Conservation (phyloP, 2,113 vertebrate genomes). For the Ramphastos sulfuratus region DNA sequence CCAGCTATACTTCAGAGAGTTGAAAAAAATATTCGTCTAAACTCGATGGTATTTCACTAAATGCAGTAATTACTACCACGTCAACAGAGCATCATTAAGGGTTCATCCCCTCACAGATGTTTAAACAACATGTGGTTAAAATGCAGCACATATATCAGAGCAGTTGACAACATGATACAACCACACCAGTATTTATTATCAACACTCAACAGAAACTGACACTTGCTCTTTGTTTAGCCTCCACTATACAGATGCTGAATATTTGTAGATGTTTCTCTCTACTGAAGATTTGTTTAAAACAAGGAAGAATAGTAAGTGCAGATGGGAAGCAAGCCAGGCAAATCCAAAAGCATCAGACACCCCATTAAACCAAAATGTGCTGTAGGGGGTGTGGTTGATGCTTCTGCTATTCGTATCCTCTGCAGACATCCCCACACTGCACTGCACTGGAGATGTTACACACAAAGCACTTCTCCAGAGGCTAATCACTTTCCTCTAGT, state of each 20-base stretch:
- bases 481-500: not conserved
- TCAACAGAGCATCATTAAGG: constrained; percentile 30
- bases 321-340: constrained; percentile 1
- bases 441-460: not conserved
- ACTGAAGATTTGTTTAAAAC: constrained; percentile 35
- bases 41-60: constrained; percentile 36
- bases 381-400: accelerated
- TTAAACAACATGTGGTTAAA: constrained; percentile 64
- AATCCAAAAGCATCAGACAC: not conserved
- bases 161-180: constrained; percentile 54
- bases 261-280: not conserved
- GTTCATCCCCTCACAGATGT: constrained; percentile 55
- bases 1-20: not conserved
- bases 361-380: not conserved
- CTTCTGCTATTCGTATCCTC: not conserved
- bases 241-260: constrained; percentile 11
- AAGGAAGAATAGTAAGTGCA: not conserved
- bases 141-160: constrained; percentile 41
- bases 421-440: accelerated
- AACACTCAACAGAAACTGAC: constrained; percentile 14
- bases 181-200: constrained; percentile 48
- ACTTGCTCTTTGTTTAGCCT: constrained; percentile 50
- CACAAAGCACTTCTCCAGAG: not conserved
- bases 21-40: constrained; percentile 42
- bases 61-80: constrained; percentile 47